Conservation (phyloP, 2,113 vertebrate species). For the Rana temporaria region DNA sequence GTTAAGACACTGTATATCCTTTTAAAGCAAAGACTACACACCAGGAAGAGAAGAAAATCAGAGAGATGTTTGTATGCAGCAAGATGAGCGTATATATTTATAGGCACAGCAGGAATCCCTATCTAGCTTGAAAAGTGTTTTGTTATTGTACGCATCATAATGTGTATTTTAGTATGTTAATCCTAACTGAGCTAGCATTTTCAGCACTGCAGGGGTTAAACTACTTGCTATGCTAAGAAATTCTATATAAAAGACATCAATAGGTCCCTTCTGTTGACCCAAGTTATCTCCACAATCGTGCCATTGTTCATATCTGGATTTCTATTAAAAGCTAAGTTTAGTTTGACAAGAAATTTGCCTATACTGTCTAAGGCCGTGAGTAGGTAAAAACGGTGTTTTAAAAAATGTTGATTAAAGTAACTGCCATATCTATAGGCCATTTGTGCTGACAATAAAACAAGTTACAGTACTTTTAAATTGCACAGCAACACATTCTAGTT, state of each 20-base stretch:
- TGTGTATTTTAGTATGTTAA: background rate
- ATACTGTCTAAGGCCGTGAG: too few species aligned
- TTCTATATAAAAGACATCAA: background rate
- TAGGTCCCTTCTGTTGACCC: background rate
- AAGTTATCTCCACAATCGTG: background rate
- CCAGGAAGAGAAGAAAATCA: background rate
- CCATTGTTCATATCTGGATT: background rate
- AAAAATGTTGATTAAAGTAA: too few species aligned
- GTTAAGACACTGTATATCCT: background rate
- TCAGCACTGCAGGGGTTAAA: background rate
- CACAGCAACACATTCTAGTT: too few species aligned
- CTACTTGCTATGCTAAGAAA: background rate
- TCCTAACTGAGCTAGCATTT: background rate
- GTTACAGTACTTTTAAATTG: too few species aligned
- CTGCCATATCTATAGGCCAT: too few species aligned
- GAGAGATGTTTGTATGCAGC: background rate
- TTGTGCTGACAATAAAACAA: too few species aligned
- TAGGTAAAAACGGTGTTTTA: too few species aligned
- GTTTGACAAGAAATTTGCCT: too few species aligned
- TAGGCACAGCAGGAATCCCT: background rate
- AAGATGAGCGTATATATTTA: slow-evolving; percentile 5
- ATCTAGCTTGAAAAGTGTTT: background rate
- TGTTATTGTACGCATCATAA: background rate
- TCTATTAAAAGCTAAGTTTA: too few species aligned
- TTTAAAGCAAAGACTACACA: background rate